These are phyloP conservation scores for Rapana venosa DNA, from an alignment of 2,888 invertebrate species.

Conservation along the genomic window DNA sequence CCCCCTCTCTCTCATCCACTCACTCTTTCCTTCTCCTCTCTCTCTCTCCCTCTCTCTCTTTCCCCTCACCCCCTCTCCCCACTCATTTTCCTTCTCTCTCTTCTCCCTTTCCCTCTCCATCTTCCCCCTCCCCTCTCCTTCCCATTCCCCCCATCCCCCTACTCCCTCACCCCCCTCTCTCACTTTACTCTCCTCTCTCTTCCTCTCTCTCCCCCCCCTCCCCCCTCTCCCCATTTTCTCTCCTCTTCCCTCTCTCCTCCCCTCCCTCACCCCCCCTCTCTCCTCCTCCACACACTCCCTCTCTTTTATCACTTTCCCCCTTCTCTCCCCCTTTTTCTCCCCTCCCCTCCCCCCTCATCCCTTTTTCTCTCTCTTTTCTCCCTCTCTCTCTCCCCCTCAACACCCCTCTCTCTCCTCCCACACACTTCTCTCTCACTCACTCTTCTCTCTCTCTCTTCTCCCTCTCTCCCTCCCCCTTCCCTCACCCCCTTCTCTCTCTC, in stretches of 20 bases:
- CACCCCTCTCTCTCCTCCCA: not conserved
- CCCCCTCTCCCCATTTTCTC: not conserved
- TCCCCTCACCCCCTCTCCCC: too few relatives aligned
- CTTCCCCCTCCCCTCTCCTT: not conserved
- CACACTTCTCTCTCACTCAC: not conserved
- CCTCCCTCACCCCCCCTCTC: not conserved
- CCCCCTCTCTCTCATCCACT: not conserved
- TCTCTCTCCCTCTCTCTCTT: too few relatives aligned
- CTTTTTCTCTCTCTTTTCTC: not conserved
- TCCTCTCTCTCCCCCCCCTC: not conserved
- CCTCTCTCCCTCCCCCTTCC: not conserved
- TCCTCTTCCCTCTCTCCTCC: not conserved
- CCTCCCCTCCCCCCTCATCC: not conserved
- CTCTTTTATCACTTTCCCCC: not conserved
- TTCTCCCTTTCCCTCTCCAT: not conserved
- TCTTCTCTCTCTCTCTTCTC: not conserved
- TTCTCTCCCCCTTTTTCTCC: not conserved
- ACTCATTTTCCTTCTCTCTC: not conserved
- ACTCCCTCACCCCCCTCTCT: not conserved
- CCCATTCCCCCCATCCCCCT: not conserved
- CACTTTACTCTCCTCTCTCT: not conserved
- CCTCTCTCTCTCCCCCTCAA: not conserved
- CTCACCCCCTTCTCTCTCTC: not conserved
- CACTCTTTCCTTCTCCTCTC: not conserved
- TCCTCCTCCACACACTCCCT: too few relatives aligned